phyloP scores from a whole-genome alignment of 2,113 vertebrate species.

The Uropsilus gracilis region DNA sequence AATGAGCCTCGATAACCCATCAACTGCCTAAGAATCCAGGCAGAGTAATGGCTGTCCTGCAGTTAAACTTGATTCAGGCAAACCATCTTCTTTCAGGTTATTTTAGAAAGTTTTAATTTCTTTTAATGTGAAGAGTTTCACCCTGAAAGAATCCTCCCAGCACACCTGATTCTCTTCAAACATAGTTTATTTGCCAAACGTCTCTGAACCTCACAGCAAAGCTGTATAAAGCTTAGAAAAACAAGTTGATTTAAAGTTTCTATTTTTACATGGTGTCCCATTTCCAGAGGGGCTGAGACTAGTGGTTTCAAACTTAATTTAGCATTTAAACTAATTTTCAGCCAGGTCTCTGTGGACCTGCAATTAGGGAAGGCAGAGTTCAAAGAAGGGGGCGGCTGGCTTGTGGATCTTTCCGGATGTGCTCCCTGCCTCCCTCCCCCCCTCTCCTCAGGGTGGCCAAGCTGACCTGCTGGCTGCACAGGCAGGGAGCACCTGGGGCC shows the following conservation, averaged over 20 bases:
- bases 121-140: conserved; percentile 77
- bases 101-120: conserved; percentile 75
- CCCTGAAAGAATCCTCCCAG: conserved; percentile 78
- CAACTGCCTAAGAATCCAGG: conserved; percentile 62
- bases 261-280: conserved; percentile 86
- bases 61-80: conserved; percentile 66
- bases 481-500: conserved; percentile 46
- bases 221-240: conserved; percentile 84
- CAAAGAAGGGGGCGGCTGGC: conserved; percentile 76
- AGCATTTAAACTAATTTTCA: conserved; percentile 89
- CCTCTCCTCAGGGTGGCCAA: background rate
- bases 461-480: background rate
- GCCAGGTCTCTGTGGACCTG: conserved; percentile 83
- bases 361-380: conserved; percentile 86
- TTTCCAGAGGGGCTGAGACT: conserved; percentile 85
- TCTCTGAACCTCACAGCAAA: conserved; percentile 73
- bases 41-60: conserved; percentile 49
- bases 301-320: conserved; percentile 88
- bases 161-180: conserved; percentile 85
- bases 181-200: conserved; percentile 78
- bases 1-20: conserved; percentile 74
- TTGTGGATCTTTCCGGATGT: conserved; percentile 53
- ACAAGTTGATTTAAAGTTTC: conserved; percentile 85
- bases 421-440: conserved; percentile 56
- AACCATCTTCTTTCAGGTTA: conserved; percentile 76